Base-by-base conservation (phyloP, 1,140 invertebrate species). In the Aleiodes sp. region DNA sequence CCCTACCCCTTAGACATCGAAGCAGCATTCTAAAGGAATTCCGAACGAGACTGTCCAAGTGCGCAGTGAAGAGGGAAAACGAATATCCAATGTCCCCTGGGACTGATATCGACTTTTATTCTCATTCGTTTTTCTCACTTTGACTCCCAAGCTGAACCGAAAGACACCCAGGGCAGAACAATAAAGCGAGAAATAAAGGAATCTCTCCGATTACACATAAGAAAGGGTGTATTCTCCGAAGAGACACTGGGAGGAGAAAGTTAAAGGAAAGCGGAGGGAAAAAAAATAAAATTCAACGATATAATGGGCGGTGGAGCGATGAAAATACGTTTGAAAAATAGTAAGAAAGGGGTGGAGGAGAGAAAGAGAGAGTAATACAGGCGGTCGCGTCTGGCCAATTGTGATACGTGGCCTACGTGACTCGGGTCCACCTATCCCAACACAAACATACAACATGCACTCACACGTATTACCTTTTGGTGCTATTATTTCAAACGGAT, bases 101-200 rank as follows among this genome's bases (percentile, higher is more conserved):
- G 39, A 61, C 59, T 60, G 59, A 68, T 68, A 68, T 68, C 66
- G 66, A 68, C 66, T 68, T 68, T 61, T 29, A 37, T 60, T 41
- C 61, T 35, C 35, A 1, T 19, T 60, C 65, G 65, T 31, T 28
- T 61, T 33, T 52, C 46, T 52, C 46, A 52, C 46, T 24, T 52
- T 52, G 46, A 46, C 41, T 46, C 41, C n/a, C n/a, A 14, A 35
- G 46, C 21, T 52, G 19, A 52, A 52, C 46, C 46, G 46, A 26
- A 52, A 52, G 46, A 52, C 46, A 52, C 46, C 21, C 19, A 21
- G 26, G 46, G 19, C 10, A 10, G 21, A 12, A 52, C 46, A 52
- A 52, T 52, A 52, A 52, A 52, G 21, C 21, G 6, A 24, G 21
- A 24, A 52, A 52, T 52, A 52, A 52, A 52, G 46, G 46, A 52